Evolutionary conservation across 2,113 vertebrate genomes (phyloP).

Genomic region (Rhinoderma darwinii): DNA sequence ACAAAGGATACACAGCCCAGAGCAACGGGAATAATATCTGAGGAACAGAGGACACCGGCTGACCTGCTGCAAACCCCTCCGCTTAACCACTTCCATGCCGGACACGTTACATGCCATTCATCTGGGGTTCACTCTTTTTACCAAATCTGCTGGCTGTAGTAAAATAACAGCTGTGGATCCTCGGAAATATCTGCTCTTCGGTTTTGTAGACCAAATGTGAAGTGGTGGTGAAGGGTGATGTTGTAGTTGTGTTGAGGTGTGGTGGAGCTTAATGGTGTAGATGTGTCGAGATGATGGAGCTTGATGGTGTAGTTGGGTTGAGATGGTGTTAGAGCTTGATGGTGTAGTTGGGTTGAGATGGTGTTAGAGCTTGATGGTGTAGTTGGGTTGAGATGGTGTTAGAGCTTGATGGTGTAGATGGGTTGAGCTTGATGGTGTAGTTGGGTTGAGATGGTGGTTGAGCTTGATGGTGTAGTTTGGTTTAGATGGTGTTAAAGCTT

Average conservation of each 20-base stretch:
- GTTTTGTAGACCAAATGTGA: too few species aligned
- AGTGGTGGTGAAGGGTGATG: not conserved
- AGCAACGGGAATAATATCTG: constrained; percentile 11
- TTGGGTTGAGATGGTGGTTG: not conserved
- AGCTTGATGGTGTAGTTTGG: not conserved
- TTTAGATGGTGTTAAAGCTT: not conserved
- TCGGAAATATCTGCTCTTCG: not conserved
- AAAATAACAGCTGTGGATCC: not conserved
- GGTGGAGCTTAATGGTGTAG: not conserved
- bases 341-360: not conserved
- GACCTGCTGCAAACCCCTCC: not conserved
- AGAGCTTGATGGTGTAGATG: not conserved
- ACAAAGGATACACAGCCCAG: constrained; percentile 45
- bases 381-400: not conserved
- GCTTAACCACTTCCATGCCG: constrained; percentile 7
- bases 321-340: not conserved
- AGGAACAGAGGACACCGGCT: not conserved
- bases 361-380: not conserved
- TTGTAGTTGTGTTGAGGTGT: not conserved
- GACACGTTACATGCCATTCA: too few species aligned
- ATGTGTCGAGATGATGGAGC: not conserved
- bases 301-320: not conserved
- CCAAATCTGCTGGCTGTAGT: not conserved
- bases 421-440: not conserved
- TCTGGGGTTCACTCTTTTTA: not conserved